Evolutionary conservation across 1,140 invertebrate species (phyloP), one percentile per base, ranked within the genome.

Genomic region (Ephestia elutella): DNA sequence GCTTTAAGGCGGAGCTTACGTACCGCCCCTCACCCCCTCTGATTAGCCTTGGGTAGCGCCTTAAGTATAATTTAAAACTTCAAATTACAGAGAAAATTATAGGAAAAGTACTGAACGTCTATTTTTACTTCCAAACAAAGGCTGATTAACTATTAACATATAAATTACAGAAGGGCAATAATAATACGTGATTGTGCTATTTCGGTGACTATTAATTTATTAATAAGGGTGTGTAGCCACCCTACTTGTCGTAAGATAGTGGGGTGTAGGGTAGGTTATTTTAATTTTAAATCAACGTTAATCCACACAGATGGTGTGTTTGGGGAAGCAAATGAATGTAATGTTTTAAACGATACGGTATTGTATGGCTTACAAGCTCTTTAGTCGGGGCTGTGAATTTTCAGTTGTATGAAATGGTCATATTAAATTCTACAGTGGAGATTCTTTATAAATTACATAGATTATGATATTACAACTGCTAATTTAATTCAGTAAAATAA

Each of bases 231-330:
- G 38, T 44, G 1, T 25, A 10, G 21, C 11, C 19, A 53, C 50
- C 50, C 50, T 21, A 53, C 21, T 25, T 53, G 50, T 28, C 20
- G 20, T 9, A 25, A 21, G 10, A 21, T n/a, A 25, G 9, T n/a
- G 9, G 19, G 50, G 21, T 5, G 21, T n/a, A n/a, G 50, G 50
- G 49, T 32, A 32, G 65, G 63, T 70, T 70, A 73, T 76, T 76
- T 73, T 76, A 73, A 76, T 76, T 73, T 73, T 68, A 76, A 70
- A 76, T 73, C 63, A 70, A 59, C 65, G 62, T 56, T 73, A 75
- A 71, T 63, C 65, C 49, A 66, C 60, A 65, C 59, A 65, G 68
- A 71, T 71, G 65, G 62, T 25, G 5, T 49, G 50, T n/a, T 25
- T 25, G 50, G 9, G 19, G 50, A 53, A 25, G 50, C 8, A 53